A percentile compares a stretch with the other conserved stretches of the same genome.
phyloP scores from a whole-genome alignment of 2,888 invertebrate genomes.

The Apamea monoglypha region DNA sequence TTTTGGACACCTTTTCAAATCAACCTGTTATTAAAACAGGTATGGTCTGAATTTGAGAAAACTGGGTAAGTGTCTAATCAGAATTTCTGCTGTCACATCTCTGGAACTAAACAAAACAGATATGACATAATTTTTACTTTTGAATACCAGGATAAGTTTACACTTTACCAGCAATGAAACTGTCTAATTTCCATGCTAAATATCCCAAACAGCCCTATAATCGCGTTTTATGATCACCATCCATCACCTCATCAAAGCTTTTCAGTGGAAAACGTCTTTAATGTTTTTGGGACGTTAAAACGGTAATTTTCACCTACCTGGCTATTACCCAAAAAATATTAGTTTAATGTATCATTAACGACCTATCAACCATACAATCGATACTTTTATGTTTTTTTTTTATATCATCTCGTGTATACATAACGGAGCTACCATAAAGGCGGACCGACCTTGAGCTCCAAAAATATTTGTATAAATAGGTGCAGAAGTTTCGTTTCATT shows the following conservation, averaged over 20 bases:
- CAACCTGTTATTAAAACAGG: background rate
- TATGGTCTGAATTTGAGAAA: background rate
- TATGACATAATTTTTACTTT: background rate
- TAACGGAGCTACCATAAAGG: slow-evolving; percentile 51
- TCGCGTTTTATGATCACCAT: background rate
- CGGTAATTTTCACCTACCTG: slow-evolving; percentile 45
- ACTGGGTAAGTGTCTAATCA: background rate
- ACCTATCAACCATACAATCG: slow-evolving; percentile 42
- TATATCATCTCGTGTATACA: slow-evolving; percentile 37
- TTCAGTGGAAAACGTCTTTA: background rate
- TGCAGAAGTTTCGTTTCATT: slow-evolving; percentile 28
- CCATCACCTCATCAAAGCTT: background rate
- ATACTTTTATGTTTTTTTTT: slow-evolving; percentile 48
- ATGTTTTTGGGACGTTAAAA: background rate
- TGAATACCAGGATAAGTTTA: background rate
- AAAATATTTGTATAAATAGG: background rate
- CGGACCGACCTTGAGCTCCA: slow-evolving; percentile 10
- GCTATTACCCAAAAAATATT: slow-evolving; percentile 44
- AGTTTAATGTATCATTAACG: slow-evolving; percentile 38
- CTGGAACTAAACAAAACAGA: background rate
- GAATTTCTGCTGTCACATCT: background rate
- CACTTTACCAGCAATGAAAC: background rate
- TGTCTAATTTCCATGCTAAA: background rate
- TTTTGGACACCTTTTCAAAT: background rate
- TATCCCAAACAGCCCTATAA: background rate